Evolutionary conservation across 2,888 invertebrate genomes (phyloP).

Genomic region (Meganola albula): DNA sequence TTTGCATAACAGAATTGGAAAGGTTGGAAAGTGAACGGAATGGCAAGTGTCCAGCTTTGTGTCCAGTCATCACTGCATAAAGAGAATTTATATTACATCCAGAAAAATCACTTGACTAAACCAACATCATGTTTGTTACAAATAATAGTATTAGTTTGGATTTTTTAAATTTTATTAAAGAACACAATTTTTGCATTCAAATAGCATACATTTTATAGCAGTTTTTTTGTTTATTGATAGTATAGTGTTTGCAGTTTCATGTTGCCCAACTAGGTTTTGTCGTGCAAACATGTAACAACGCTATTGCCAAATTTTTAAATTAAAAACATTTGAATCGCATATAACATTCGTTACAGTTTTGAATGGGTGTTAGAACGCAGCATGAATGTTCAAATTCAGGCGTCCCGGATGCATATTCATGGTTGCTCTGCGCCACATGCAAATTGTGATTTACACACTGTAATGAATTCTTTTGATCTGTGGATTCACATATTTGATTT

Average conservation of each 20-base stretch:
- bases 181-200: too few species aligned
- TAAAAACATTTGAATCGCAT: conserved; percentile 1
- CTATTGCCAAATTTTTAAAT: too few species aligned
- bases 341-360: conserved; percentile 18
- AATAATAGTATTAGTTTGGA: too few species aligned
- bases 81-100: too few species aligned
- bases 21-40: conserved; percentile 76
- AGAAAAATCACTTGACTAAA: conserved; percentile 33
- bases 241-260: conserved; percentile 17
- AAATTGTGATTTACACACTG: conserved; percentile 77
- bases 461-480: conserved; percentile 79
- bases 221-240: too few species aligned
- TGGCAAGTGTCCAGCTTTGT: conserved; percentile 73
- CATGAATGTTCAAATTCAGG: conserved; percentile 63
- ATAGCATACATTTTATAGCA: too few species aligned
- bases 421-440: conserved; percentile 69
- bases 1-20: conserved; percentile 76
- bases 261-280: conserved; percentile 13
- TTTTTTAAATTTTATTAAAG: too few species aligned
- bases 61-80: conserved; percentile 67
- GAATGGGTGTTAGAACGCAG: conserved; percentile 44
- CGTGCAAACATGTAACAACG: too few species aligned
- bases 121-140: too few species aligned
- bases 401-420: conserved; percentile 73
- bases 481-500: conserved; percentile 77